Evolutionary conservation across 2,888 invertebrate species (phyloP).

Genomic region (Tridacna crocea): DNA sequence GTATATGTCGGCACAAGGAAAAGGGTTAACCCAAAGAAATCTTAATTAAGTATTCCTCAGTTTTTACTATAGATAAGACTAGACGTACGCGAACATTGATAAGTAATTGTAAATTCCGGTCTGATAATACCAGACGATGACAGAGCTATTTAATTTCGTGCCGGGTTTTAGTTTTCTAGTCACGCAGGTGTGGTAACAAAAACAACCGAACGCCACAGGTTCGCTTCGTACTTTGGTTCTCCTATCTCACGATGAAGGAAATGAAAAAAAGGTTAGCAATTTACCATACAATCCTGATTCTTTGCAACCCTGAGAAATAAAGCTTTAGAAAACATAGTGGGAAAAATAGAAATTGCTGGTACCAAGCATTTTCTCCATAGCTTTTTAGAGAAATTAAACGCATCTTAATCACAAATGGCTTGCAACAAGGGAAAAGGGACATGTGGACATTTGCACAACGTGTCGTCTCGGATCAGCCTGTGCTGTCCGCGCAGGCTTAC

Average conservation of each 20-base stretch:
- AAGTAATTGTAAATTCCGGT: conserved; percentile 3
- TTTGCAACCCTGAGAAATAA: no score
- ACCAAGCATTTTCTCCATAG: no score
- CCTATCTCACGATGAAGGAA: neutral
- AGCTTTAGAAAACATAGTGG: no score
- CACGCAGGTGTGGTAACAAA: neutral
- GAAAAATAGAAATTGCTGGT: no score
- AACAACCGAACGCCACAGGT: conserved; percentile 1
- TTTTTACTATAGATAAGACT: neutral
- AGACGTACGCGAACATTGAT: neutral
- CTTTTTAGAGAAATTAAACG: no score
- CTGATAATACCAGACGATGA: conserved; percentile 11
- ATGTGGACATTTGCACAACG: no score
- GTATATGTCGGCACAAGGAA: neutral
- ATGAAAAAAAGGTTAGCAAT: no score
- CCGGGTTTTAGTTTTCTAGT: neutral
- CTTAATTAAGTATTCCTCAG: neutral
- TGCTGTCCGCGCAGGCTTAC: no score
- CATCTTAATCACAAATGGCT: no score
- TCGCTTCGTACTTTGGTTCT: neutral
- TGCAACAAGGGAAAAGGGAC: no score
- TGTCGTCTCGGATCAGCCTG: no score
- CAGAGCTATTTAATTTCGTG: neutral
- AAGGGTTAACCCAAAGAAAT: neutral
- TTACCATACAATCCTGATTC: no score